Conservation (phyloP, 1,140 invertebrate species). For the Trichonephila clavata region DNA sequence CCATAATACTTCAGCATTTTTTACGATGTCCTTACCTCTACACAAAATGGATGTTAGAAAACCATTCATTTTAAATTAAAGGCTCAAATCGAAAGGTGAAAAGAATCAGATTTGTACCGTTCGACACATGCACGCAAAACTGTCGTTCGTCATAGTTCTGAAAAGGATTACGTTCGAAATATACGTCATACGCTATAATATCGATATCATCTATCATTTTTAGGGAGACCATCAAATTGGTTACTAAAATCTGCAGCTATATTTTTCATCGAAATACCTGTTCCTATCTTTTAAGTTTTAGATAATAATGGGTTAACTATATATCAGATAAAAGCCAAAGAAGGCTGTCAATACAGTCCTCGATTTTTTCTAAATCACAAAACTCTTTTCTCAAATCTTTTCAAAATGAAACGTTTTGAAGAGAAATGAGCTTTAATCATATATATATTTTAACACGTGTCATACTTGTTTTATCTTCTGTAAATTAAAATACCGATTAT, state of each 20-base stretch:
- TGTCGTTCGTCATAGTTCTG: not conserved
- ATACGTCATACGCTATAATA: not conserved
- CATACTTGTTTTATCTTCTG: too few species aligned
- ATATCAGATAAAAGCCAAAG: too few species aligned
- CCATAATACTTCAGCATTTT: not conserved
- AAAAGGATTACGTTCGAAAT: not conserved
- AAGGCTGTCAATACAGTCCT: too few species aligned
- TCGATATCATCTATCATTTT: not conserved
- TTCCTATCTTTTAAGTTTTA: too few species aligned
- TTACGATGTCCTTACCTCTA: not conserved
- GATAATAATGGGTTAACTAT: too few species aligned
- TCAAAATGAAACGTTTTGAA: too few species aligned
- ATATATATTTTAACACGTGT: too few species aligned
- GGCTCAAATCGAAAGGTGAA: constrained; percentile 8
- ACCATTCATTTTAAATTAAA: not conserved
- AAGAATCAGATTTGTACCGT: not conserved
- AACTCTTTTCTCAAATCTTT: too few species aligned
- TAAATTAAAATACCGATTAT: too few species aligned
- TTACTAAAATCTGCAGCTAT: not conserved
- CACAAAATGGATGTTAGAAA: not conserved
- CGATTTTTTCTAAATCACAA: too few species aligned
- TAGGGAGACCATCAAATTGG: not conserved
- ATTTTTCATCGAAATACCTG: not conserved
- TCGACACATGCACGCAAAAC: not conserved
- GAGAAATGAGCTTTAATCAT: too few species aligned